phyloP scores from a whole-genome alignment of 1,140 invertebrate species.

The Diorhabda carinulata region DNA sequence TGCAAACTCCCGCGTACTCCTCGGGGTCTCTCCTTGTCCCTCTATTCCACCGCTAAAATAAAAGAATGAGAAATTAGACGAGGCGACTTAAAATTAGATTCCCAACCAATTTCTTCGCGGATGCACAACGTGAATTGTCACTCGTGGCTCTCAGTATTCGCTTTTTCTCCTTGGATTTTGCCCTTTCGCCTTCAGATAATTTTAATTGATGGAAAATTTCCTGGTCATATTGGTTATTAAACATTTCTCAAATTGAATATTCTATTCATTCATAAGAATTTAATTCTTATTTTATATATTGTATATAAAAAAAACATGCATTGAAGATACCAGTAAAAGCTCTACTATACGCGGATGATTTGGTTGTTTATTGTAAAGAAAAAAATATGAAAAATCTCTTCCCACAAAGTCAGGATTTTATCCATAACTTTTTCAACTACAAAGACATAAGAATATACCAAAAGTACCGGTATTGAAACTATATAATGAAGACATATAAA shows the following conservation, averaged over 20 bases:
- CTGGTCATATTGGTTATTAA: background rate
- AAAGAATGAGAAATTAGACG: constrained; percentile 13
- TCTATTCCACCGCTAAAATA: constrained; percentile 6
- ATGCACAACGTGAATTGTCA: background rate
- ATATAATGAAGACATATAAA: no score
- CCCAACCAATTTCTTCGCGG: constrained; percentile 1
- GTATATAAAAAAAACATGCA: no score
- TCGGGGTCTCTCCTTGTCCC: background rate
- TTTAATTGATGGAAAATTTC: constrained; percentile 3
- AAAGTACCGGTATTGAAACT: no score
- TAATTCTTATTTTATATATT: no score
- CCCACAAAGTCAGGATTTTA: no score
- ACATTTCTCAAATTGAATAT: background rate
- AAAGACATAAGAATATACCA: no score
- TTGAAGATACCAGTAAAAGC: no score
- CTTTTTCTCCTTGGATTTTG: background rate
- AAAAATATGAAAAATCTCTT: no score
- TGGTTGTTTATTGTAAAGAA: no score
- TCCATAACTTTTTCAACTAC: no score
- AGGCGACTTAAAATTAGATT: background rate
- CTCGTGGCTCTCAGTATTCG: background rate
- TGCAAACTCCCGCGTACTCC: background rate
- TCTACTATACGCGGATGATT: no score
- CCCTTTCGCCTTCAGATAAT: constrained; percentile 1
- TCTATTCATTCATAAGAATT: no score